Percentiles rank a stretch among this genome's conserved stretches.
These are phyloP conservation scores for Geotria australis DNA, from an alignment of 2,797 vertebrate genomes.

Conservation along the genomic window DNA sequence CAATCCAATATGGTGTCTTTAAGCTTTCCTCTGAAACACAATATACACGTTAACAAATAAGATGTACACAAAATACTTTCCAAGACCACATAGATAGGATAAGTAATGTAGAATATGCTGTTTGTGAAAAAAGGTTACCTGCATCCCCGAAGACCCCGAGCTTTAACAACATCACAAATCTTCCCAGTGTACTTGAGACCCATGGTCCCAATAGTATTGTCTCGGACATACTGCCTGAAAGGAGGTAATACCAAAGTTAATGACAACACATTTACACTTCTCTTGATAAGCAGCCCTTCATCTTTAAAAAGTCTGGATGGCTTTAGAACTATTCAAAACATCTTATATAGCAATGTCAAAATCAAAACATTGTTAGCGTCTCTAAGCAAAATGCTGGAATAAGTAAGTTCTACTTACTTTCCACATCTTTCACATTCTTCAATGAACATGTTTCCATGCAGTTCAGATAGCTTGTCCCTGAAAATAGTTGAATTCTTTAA, in stretches of 20 bases:
- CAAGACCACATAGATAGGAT: neutral
- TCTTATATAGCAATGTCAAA: neutral
- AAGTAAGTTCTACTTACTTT: constrained; percentile 22
- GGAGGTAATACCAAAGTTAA: neutral
- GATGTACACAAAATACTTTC: neutral
- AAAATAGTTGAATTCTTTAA: neutral
- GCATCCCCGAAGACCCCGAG: constrained; percentile 55
- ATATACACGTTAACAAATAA: neutral
- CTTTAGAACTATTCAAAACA: neutral
- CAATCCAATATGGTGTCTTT: constrained; percentile 80
- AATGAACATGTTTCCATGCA: constrained; percentile 96
- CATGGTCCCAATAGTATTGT: constrained; percentile 67
- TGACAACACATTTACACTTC: no score
- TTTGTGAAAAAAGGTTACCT: constrained; percentile 18
- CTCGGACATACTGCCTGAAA: constrained; percentile 58
- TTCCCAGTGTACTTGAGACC: constrained; percentile 72
- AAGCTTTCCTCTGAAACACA: constrained; percentile 35
- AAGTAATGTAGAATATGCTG: neutral
- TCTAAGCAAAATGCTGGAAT: no score
- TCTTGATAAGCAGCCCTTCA: no score
- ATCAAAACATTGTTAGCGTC: no score
- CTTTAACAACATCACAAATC: constrained; percentile 45
- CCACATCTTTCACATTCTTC: constrained; percentile 79
- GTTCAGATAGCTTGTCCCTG: constrained; percentile 60
- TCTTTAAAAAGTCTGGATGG: neutral